These are phyloP conservation scores for Brienomyrus brachyistius DNA, from an alignment of 2,113 vertebrate species.

Conservation along the genomic window DNA sequence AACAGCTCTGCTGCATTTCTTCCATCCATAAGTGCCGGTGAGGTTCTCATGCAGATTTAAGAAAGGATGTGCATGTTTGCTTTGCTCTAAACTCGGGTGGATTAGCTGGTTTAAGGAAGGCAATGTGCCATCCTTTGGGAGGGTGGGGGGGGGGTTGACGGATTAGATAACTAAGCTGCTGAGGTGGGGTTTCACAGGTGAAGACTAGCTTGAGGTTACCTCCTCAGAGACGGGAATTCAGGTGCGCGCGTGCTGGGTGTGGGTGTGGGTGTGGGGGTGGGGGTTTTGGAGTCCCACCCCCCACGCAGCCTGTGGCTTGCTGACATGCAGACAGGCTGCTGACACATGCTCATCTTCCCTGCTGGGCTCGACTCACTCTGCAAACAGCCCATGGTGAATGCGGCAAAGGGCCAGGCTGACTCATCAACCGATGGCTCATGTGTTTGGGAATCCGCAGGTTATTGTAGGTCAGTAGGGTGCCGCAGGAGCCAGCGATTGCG, in stretches of 20 bases:
- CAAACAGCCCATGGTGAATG: not conserved
- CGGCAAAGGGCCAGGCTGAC: not conserved
- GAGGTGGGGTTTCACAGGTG: not conserved
- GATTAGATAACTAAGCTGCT: not conserved
- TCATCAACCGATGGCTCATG: not conserved
- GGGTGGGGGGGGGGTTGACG: not conserved
- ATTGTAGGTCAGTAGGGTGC: not conserved
- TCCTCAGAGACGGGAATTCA: not conserved
- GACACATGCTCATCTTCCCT: not conserved
- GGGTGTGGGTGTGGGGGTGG: not conserved
- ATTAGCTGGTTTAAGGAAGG: constrained; percentile 32
- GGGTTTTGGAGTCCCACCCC: not conserved
- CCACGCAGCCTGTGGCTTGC: not conserved
- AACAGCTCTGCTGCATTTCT: constrained; percentile 28
- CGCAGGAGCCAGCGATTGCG: not conserved
- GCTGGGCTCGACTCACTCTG: not conserved
- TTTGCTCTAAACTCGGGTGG: constrained; percentile 31
- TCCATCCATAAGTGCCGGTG: constrained; percentile 8
- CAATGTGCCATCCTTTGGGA: not conserved
- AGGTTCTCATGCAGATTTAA: constrained; percentile 26
- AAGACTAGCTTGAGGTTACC: not conserved
- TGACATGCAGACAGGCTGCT: not conserved
- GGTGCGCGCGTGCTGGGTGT: not conserved
- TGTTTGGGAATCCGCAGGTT: not conserved
- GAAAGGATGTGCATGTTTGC: constrained; percentile 11